These are phyloP conservation scores for Emydoidea blandingii DNA, from an alignment of 2,797 vertebrate species.

Conservation along the genomic window DNA sequence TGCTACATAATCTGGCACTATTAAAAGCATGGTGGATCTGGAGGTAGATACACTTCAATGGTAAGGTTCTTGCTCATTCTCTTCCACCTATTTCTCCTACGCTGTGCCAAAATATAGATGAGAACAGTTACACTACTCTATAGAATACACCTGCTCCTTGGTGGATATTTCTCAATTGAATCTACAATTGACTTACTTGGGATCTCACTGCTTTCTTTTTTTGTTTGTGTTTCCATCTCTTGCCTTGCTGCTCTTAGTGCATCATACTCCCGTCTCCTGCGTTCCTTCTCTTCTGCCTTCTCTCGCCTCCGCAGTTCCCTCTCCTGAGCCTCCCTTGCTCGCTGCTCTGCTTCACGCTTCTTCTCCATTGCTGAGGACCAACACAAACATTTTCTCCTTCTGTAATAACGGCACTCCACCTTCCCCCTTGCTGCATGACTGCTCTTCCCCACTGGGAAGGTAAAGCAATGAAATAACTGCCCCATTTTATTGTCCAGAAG, in stretches of 20 bases:
- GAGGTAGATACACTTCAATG: background rate
- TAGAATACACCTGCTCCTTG: background rate
- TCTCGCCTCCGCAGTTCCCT: slow-evolving; percentile 90
- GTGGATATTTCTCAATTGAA: background rate
- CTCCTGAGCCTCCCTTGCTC: slow-evolving; percentile 91
- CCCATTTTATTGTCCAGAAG: background rate
- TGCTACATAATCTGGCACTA: background rate
- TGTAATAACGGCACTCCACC: background rate
- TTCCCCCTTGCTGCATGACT: background rate
- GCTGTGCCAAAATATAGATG: background rate
- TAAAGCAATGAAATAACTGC: background rate
- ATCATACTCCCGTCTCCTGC: slow-evolving; percentile 92
- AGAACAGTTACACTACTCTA: background rate
- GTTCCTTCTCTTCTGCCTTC: slow-evolving; percentile 97
- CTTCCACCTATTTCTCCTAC: background rate
- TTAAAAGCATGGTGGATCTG: background rate
- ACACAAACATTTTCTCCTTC: background rate
- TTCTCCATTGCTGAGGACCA: slow-evolving; percentile 86
- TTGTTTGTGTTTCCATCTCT: slow-evolving; percentile 89
- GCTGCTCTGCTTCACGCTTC: slow-evolving; percentile 92
- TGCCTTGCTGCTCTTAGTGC: slow-evolving; percentile 90
- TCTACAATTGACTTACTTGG: slow-evolving; percentile 72
- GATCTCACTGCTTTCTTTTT: slow-evolving; percentile 81
- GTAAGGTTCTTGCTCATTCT: background rate
- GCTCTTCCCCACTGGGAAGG: background rate